Evolutionary conservation across 1,140 invertebrate genomes (phyloP), one percentile per base, ranked within the genome.

Genomic region (Delia radicum): DNA sequence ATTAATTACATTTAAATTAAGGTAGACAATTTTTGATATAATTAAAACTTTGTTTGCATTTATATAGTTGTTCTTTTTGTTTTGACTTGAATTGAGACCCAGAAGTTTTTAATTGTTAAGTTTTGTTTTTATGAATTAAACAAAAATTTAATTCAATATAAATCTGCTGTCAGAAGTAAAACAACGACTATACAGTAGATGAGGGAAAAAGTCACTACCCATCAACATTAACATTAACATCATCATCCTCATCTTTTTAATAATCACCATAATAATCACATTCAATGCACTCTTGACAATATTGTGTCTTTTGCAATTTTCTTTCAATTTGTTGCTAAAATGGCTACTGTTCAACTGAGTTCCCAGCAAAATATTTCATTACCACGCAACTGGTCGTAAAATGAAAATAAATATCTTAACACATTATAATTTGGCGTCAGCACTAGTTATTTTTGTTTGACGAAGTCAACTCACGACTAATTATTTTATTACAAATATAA

Each of bases 201-300:
- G 48, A 33, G 33, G n/a, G 65, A 33, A 28, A 29, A 69, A 33
- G 65, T 69, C 65, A 69, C 29, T 33, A 33, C 29, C 21, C 65
- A 69, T 69, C 65, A 69, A 33, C 65, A 33, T 69, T 69, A 69
- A 69, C n/a, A n/a, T 33, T 55, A 69, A 33, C 8, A 69, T 69
- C 65, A 69, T 69, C 29, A 69, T 21, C 8, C 33, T 69, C 65
- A 69, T 69, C 29, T 28, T 69, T 37, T 24, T 69, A 31, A 33
- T 69, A 33, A 69, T 69, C n/a, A 33, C 29, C 29, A 69, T 69
- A 28, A 69, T 69, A 69, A 69, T 69, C 65, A 69, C 65, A 69
- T 69, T 69, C 65, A 69, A 69, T 69, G 65, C 65, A 69, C 65
- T 69, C 65, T 69, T 69, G 29, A 69, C 65, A 69, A 69, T 37